These are phyloP conservation scores for Parnassius apollo DNA, from an alignment of 2,888 invertebrate species.

Conservation along the genomic window DNA sequence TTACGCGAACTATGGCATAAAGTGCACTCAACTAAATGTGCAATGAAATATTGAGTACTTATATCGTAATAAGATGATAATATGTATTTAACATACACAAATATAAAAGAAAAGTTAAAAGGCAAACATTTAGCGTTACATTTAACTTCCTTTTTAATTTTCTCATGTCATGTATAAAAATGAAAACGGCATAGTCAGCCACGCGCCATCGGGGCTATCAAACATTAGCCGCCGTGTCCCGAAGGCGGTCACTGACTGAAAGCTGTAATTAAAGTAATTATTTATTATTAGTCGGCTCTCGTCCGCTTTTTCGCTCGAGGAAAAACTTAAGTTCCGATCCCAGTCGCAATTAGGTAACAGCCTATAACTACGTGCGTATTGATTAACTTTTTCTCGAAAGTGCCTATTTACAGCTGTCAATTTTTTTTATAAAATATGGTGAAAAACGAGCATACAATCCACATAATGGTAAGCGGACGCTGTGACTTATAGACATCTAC, in stretches of 20 bases:
- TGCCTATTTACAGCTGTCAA: neutral
- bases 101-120: no score
- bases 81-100: no score
- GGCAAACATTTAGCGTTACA: no score
- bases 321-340: conserved; percentile 57
- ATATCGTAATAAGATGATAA: no score
- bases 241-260: conserved; percentile 57
- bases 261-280: conserved; percentile 77
- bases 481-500: no score
- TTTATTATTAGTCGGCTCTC: conserved; percentile 69
- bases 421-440: no score
- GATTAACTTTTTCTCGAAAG: conserved; percentile 46
- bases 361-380: conserved; percentile 57
- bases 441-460: no score
- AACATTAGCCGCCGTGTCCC: conserved; percentile 46
- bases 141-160: neutral
- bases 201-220: conserved; percentile 32
- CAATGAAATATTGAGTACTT: no score
- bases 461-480: no score
- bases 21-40: no score
- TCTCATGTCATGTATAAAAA: conserved; percentile 8
- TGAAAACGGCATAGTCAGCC: conserved; percentile 21
- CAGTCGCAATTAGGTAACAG: conserved; percentile 54
- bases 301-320: conserved; percentile 45
- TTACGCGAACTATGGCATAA: no score